A percentile compares a stretch with the other conserved stretches of the same genome.
Conservation (phyloP, 1,140 invertebrate species). For the Eueides isabella region DNA sequence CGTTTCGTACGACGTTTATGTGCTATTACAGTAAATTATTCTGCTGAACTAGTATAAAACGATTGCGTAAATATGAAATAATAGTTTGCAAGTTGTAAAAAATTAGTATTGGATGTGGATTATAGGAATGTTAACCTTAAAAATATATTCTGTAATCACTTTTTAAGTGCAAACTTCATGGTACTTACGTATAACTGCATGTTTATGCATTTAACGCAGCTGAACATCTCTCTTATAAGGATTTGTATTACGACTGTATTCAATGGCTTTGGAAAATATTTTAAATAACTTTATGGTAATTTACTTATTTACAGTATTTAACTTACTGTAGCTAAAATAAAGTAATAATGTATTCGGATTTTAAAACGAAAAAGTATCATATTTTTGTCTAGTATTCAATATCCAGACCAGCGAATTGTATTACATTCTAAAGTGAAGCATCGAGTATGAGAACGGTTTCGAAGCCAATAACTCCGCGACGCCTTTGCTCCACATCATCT, state of each 20-base stretch:
- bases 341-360: not conserved
- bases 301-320: too few relatives aligned
- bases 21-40: constrained; percentile 52
- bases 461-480: constrained; percentile 47
- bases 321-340: not conserved
- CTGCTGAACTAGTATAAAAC: constrained; percentile 45
- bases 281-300: too few relatives aligned
- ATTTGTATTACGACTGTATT: not conserved
- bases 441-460: constrained; percentile 29
- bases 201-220: constrained; percentile 32
- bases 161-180: constrained; percentile 35
- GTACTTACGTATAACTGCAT: constrained; percentile 22
- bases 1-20: constrained; percentile 52
- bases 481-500: constrained; percentile 48
- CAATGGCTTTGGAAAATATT: not conserved
- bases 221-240: not conserved
- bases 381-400: constrained; percentile 19
- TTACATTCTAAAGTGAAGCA: constrained; percentile 29
- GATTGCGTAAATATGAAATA: constrained; percentile 50
- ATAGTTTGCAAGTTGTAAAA: constrained; percentile 47
- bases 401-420: constrained; percentile 13
- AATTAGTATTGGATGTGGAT: constrained; percentile 38
- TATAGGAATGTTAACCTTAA: constrained; percentile 27
- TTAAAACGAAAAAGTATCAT: not conserved
- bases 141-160: constrained; percentile 34